These are phyloP conservation scores for Phenacoccus solenopsis DNA, from an alignment of 1,140 invertebrate genomes.

Conservation along the genomic window DNA sequence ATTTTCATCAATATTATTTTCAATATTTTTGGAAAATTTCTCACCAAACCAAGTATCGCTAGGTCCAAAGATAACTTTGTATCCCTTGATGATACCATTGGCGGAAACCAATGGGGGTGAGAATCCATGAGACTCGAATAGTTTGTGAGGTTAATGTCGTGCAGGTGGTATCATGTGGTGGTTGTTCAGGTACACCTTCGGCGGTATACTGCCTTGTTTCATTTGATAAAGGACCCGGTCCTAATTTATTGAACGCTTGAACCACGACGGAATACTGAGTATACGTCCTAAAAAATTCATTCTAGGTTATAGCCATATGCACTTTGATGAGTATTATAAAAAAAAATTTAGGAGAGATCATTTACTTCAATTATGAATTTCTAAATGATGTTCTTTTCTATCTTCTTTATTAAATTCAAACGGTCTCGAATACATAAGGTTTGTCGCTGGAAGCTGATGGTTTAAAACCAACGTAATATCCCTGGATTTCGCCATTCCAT, in stretches of 20 bases:
- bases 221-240: slow-evolving; percentile 76
- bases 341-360: too few relatives aligned
- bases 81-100: slow-evolving; percentile 90
- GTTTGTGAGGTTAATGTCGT: slow-evolving; percentile 85
- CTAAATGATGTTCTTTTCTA: slow-evolving; percentile 74
- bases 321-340: too few relatives aligned
- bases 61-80: slow-evolving; percentile 90
- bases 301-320: not conserved
- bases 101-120: slow-evolving; percentile 77
- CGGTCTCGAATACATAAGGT: slow-evolving; percentile 80
- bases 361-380: slow-evolving; percentile 66
- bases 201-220: slow-evolving; percentile 82
- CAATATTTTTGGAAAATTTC: too few relatives aligned
- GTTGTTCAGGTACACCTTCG: slow-evolving; percentile 84
- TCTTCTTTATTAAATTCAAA: slow-evolving; percentile 83
- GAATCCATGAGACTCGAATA: slow-evolving; percentile 83
- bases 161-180: slow-evolving; percentile 80
- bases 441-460: slow-evolving; percentile 64
- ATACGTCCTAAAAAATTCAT: slow-evolving; percentile 52
- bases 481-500: slow-evolving; percentile 86
- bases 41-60: slow-evolving; percentile 80
- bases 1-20: too few relatives aligned
- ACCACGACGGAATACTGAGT: slow-evolving; percentile 90
- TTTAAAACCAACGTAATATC: slow-evolving; percentile 83
- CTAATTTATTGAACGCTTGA: slow-evolving; percentile 89